Conservation (phyloP, 2,797 vertebrate species). For the Orestias chungarensis region DNA sequence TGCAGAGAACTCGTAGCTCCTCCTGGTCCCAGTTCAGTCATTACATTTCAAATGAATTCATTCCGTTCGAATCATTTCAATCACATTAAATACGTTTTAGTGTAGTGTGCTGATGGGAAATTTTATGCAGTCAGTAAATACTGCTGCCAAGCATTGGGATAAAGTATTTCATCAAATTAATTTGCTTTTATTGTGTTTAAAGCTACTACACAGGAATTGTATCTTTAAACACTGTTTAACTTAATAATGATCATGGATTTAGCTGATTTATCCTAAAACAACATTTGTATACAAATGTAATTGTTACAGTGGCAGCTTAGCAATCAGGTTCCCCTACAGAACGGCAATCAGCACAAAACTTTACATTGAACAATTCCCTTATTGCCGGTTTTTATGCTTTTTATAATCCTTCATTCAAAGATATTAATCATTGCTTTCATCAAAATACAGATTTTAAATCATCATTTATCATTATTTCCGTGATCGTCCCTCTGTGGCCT, state of each 20-base stretch:
- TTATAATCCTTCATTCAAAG: too few species aligned
- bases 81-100: constrained; percentile 34
- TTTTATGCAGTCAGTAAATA: constrained; percentile 6
- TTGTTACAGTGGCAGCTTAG: background rate
- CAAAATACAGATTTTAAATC: background rate
- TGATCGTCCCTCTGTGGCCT: background rate
- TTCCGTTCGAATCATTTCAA: constrained; percentile 38
- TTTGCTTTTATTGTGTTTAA: constrained; percentile 5
- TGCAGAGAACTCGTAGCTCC: constrained; percentile 44
- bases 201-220: background rate
- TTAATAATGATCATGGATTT: background rate
- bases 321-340: background rate
- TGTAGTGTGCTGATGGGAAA: constrained; percentile 11
- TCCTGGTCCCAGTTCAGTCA: constrained; percentile 27
- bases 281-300: background rate
- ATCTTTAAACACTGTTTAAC: background rate
- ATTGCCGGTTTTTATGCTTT: too few species aligned
- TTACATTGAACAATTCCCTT: too few species aligned
- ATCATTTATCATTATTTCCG: background rate
- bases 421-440: background rate
- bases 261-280: background rate
- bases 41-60: constrained; percentile 52
- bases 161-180: background rate
- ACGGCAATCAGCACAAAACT: too few species aligned
- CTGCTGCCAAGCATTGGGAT: constrained; percentile 18